Conservation (phyloP, 2,888 invertebrate species). For the Cheilosia vulpina region DNA sequence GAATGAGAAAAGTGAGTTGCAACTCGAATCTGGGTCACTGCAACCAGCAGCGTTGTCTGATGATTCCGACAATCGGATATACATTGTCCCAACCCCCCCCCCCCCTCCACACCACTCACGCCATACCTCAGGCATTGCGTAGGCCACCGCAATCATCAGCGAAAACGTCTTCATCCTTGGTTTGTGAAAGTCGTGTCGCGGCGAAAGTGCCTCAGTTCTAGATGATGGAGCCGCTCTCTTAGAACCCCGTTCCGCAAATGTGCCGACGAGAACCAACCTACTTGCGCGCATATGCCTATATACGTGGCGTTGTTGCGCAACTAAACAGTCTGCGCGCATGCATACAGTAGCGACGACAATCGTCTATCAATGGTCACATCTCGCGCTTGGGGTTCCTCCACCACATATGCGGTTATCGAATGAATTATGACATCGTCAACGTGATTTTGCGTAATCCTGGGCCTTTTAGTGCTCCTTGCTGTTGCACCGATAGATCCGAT, state of each 20-base stretch:
- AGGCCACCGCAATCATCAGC: conserved; percentile 48
- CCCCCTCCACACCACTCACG: too few relatives aligned
- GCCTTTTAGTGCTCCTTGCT: conserved; percentile 40
- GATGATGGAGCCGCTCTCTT: not conserved
- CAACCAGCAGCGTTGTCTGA: conserved; percentile 32
- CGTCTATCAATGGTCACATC: conserved; percentile 34
- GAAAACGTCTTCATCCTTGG: conserved; percentile 48
- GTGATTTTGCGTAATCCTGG: conserved; percentile 63
- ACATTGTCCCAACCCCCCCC: conserved; percentile 22
- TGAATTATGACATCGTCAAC: conserved; percentile 66
- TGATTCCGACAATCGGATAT: conserved; percentile 52
- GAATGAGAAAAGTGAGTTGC: conserved; percentile 57
- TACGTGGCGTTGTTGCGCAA: conserved; percentile 28
- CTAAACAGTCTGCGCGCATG: too few relatives aligned
- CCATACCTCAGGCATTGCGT: conserved; percentile 35
- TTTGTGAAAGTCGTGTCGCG: conserved; percentile 61
- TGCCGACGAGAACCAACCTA: not conserved
- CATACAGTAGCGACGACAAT: conserved; percentile 1
- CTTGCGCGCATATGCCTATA: not conserved
- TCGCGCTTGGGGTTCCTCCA: conserved; percentile 6
- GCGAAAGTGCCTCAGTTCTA: conserved; percentile 57
- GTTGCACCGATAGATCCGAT: conserved; percentile 18
- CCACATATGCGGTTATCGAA: conserved; percentile 25
- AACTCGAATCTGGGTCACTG: conserved; percentile 60
- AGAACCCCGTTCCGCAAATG: conserved; percentile 1